phyloP scores from a whole-genome alignment of 2,797 vertebrate genomes.

The Craterocephalus amniculus region DNA sequence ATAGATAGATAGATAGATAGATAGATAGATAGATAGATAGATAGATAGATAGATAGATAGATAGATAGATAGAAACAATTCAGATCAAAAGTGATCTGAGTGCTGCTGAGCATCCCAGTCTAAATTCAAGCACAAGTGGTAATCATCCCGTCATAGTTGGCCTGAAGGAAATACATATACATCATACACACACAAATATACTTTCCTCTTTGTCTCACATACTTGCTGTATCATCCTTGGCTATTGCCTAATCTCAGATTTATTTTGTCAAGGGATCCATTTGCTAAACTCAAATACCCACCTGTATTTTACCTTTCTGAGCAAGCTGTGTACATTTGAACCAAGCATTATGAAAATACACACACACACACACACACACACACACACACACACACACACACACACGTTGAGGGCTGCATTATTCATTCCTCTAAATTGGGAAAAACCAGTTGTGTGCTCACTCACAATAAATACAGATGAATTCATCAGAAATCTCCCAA shows the following conservation, averaged over 20 bases:
- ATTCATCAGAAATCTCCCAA: slow-evolving; percentile 86
- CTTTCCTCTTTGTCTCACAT: slow-evolving; percentile 11
- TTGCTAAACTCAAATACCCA: slow-evolving; percentile 45
- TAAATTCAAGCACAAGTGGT: slow-evolving; percentile 58
- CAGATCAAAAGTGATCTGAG: too few species aligned
- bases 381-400: slow-evolving; percentile 33
- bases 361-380: slow-evolving; percentile 40
- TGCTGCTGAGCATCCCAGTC: slow-evolving; percentile 39
- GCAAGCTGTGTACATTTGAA: slow-evolving; percentile 48
- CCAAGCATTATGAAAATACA: slow-evolving; percentile 33
- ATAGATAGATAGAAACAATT: too few species aligned
- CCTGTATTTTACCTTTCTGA: slow-evolving; percentile 43
- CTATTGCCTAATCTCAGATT: slow-evolving; percentile 47
- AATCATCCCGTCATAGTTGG: slow-evolving; percentile 78
- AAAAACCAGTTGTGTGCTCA: slow-evolving; percentile 76
- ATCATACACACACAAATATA: slow-evolving; percentile 23
- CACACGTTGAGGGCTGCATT: slow-evolving; percentile 67
- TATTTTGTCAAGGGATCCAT: slow-evolving; percentile 48
- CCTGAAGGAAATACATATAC: slow-evolving; percentile 55
- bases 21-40: too few species aligned
- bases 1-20: too few species aligned
- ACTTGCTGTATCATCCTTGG: slow-evolving; percentile 38
- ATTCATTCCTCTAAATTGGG: slow-evolving; percentile 81
- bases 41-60: too few species aligned
- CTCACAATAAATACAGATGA: slow-evolving; percentile 80